Base-by-base conservation (phyloP, 2,113 vertebrate species). In the Nothoprocta perdicaria region DNA sequence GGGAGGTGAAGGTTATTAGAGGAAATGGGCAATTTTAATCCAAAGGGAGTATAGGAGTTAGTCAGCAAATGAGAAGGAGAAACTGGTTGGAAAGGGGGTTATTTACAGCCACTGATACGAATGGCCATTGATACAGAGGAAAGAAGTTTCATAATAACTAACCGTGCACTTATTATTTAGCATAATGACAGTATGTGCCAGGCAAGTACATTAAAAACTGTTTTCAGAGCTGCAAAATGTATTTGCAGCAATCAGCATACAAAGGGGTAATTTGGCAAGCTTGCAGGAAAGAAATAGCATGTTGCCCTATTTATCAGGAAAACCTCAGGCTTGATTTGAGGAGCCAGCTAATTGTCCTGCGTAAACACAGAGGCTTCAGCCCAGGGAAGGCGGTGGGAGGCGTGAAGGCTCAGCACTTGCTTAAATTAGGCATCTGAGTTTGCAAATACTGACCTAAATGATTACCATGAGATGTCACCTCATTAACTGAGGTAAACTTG, bases 401-500 rank as follows among this genome's bases (percentile, higher is more conserved):
- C 83, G 41, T 83, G 73, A 93, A 89, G 41, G 57, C 84, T 95
- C 89, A 93, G 87, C 79, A 58, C 74, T 92, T 77, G 1, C 52
- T 77, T 89, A 80, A 91, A 89, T 87, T 89, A 86, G 69, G 23
- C 73, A 89, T 89, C 79, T 61, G 76, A 94, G 53, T 87, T 90
- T 93, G 86, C 78, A 96, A 95, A 93, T 87, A 81, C 80, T 93
- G 92, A 84, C 80, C 82, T 89, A 89, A 94, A 77, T 80, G 11
- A 80, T 91, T 95, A 80, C 46, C 35, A 27, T 80, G 58, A 92
- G 90, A 84, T 82, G 55, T 74, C 60, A 93, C 43, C 22, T 92
- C 89, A 62, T 85, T 93, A 75, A 80, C 75, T 91, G 62, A 82
- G 68, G 89, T 86, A 86, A 33, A 53, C 63, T 84, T 86, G 26